These are phyloP conservation scores for Camptogramma bilineatum DNA, from an alignment of 2,888 invertebrate genomes.

Conservation along the genomic window DNA sequence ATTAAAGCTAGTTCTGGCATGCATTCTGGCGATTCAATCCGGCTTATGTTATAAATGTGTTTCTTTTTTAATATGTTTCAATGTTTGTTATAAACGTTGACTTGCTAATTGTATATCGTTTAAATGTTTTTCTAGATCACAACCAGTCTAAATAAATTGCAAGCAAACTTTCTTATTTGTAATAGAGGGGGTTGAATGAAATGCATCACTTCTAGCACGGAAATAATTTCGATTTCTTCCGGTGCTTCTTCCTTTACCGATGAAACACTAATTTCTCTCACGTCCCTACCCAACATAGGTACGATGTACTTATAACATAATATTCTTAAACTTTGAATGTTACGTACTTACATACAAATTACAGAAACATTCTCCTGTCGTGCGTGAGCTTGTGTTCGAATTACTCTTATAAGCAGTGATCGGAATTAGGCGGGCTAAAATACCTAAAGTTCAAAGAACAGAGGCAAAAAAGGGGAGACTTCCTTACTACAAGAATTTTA, in stretches of 20 bases:
- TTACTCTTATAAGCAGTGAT: conserved; percentile 6
- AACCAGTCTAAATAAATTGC: background rate
- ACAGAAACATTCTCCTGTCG: conserved; percentile 15
- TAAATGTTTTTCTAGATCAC: background rate
- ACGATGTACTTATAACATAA: too few relatives aligned
- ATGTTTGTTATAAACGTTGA: too few relatives aligned
- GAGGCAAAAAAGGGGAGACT: too few relatives aligned
- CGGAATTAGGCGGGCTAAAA: too few relatives aligned
- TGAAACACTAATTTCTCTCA: background rate
- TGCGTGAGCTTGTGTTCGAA: conserved; percentile 17
- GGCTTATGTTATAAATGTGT: background rate
- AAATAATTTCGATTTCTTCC: conserved; percentile 1
- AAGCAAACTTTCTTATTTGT: background rate
- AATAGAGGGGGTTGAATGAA: conserved; percentile 22
- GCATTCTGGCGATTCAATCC: conserved; percentile 30
- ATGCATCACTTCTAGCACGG: conserved; percentile 10
- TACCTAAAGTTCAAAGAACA: too few relatives aligned
- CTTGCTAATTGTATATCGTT: background rate
- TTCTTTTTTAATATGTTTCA: background rate
- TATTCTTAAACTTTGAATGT: conserved; percentile 13
- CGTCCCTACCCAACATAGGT: background rate
- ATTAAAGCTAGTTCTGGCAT: conserved; percentile 25
- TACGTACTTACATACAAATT: conserved; percentile 16
- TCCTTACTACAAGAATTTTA: too few relatives aligned
- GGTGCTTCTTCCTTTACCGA: background rate